Base-by-base conservation (phyloP, 2,113 vertebrate species). In the Mus pahari region DNA sequence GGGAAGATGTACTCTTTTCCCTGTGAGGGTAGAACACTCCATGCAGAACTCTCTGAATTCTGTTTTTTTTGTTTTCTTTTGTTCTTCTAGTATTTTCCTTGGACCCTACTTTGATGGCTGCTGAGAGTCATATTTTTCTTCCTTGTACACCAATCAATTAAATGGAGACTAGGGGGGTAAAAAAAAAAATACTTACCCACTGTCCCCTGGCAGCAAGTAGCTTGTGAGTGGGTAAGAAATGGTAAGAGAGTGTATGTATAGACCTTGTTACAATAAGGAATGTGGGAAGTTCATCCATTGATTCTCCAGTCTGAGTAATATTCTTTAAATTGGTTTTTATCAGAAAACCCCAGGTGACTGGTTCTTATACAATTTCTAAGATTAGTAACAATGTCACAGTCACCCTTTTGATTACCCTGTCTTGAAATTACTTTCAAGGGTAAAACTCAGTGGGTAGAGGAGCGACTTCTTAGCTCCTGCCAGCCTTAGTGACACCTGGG, bases 11-110 rank as follows among this genome's bases (percentile, higher is more conserved):
- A 17, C 16, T 48, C 5, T 89, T 28, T 9, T 50, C 17, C 36
- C 33, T 13, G 0, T 4, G 45, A 48, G 0, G 4, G 10, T n/a
- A 12, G 2, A 20, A 4, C 8, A 50, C 4, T 60, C 6, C 0
- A 13, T 10, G 14, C 82, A 86, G 3, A 45, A 28, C 45, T 16
- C 39, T 50, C 68, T 62, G 36, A 33, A 68, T 68, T 33, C 33
- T 73, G 10, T 26, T 45, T 48, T 45, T 48, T 42, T 45, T 39
- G 24, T 75, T 26, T 9, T 53, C 20, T 19, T 78, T 78, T 53
- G 8, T 87, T 87, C 90, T 20, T 84, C 22, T 31, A 2, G 7
- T 33, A 36, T 22, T 71, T 78, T 81, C 48, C 13, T 39, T 73
- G 66, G 31, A 55, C 16, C n/a, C 0, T 60, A 36, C 5, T n/a